These are phyloP conservation scores for Lithophane leautieri DNA, from an alignment of 2,888 invertebrate species.

Conservation along the genomic window DNA sequence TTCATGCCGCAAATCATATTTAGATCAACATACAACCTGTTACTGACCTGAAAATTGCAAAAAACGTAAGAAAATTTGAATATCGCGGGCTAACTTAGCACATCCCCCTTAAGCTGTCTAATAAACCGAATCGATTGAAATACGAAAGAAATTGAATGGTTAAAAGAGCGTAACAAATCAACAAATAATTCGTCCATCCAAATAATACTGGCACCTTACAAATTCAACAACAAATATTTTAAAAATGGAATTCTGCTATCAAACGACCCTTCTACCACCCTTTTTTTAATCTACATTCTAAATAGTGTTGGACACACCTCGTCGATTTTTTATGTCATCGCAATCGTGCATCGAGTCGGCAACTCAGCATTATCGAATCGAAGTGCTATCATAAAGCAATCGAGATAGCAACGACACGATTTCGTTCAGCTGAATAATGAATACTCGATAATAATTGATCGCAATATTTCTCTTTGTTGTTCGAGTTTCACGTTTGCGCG, in stretches of 20 bases:
- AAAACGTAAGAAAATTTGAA: too few relatives aligned
- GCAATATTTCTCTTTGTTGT: constrained; percentile 76
- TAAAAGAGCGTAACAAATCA: neutral
- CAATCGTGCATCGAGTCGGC: constrained; percentile 31
- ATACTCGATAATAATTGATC: constrained; percentile 80
- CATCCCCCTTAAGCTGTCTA: neutral
- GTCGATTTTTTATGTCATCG: constrained; percentile 37
- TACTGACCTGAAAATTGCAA: too few relatives aligned
- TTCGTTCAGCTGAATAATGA: constrained; percentile 79
- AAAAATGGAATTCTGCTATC: constrained; percentile 7
- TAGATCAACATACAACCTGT: too few relatives aligned
- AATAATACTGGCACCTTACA: neutral
- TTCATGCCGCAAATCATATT: too few relatives aligned
- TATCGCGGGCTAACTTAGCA: too few relatives aligned
- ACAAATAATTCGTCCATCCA: neutral
- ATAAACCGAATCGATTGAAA: constrained; percentile 1
- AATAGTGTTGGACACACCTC: constrained; percentile 44
- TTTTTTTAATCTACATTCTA: constrained; percentile 32
- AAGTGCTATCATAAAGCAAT: constrained; percentile 69
- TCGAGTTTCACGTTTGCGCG: constrained; percentile 60
- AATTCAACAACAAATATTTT: neutral
- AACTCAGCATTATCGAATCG: constrained; percentile 48
- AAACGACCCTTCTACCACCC: neutral
- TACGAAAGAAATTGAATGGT: neutral
- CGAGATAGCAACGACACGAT: constrained; percentile 73